phyloP scores from a whole-genome alignment of 2,797 vertebrate genomes.

The Cryptoblepharus egeriae region DNA sequence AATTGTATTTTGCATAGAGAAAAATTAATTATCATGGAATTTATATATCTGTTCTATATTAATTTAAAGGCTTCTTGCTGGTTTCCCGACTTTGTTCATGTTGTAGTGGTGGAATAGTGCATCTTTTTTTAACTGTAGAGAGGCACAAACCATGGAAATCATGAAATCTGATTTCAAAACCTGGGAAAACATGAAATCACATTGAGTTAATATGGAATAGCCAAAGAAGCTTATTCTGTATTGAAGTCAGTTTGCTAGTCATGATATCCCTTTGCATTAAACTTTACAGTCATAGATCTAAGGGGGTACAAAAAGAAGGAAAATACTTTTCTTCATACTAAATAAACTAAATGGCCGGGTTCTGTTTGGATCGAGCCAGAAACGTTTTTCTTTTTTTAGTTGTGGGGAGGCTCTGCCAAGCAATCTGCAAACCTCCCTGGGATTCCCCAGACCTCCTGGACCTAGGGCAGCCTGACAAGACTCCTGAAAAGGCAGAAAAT shows the following conservation, averaged over 20 bases:
- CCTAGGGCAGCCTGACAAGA: too few species aligned
- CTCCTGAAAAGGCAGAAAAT: too few species aligned
- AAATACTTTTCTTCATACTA: neutral
- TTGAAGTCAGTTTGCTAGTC: neutral
- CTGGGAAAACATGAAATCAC: neutral
- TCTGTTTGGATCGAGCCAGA: too few species aligned
- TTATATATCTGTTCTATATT: neutral
- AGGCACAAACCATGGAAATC: neutral
- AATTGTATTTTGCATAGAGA: conserved; percentile 4
- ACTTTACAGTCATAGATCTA: neutral
- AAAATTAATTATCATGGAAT: conserved; percentile 1
- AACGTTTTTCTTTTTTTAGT: too few species aligned
- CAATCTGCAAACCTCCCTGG: too few species aligned
- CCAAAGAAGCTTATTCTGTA: neutral
- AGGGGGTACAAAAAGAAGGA: neutral
- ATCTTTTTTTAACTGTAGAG: neutral
- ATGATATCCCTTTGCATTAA: neutral
- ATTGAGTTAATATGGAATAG: neutral
- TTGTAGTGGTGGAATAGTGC: neutral
- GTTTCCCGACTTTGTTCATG: neutral
- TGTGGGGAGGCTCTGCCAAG: too few species aligned
- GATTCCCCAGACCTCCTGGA: too few species aligned
- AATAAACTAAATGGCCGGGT: too few species aligned
- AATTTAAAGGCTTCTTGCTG: neutral
- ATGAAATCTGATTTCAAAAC: too few species aligned